Evolutionary conservation across 2,113 vertebrate species (phyloP).

Genomic region (Corapipo altera): DNA sequence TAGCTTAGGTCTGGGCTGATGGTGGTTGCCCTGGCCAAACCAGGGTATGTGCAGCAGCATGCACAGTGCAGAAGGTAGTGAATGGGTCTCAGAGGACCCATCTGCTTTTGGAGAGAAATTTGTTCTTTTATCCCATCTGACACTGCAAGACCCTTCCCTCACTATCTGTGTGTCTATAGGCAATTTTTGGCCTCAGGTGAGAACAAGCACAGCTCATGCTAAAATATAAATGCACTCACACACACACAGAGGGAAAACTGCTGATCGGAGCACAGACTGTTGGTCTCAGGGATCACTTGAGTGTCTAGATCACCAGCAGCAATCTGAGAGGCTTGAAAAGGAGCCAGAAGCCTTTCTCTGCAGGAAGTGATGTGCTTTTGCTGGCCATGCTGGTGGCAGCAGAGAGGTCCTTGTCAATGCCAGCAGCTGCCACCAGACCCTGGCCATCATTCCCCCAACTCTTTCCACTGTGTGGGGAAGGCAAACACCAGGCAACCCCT

Average conservation of each 20-base stretch:
- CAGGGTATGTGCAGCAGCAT: not conserved
- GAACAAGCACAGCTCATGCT: not conserved
- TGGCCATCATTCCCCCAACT: not conserved
- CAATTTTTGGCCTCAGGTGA: not conserved
- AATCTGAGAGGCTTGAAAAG: not conserved
- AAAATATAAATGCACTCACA: not conserved
- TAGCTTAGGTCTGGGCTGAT: not conserved
- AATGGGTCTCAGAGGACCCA: not conserved
- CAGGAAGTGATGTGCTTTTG: not conserved
- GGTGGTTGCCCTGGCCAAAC: fast-evolving
- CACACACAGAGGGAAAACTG: not conserved
- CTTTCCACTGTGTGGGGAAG: not conserved
- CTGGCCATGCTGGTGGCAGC: not conserved
- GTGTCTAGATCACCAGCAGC: not conserved
- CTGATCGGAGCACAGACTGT: not conserved
- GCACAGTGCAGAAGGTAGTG: not conserved
- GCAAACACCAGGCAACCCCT: not conserved
- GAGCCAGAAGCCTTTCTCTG: not conserved
- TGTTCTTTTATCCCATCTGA: not conserved
- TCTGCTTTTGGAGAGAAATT: not conserved
- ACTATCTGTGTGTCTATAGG: not conserved
- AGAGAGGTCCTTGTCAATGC: not conserved
- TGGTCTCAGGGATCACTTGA: fast-evolving
- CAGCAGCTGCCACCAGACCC: not conserved
- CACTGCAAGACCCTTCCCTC: not conserved